Conservation (phyloP, 2,113 vertebrate species). For the Nibea albiflora region DNA sequence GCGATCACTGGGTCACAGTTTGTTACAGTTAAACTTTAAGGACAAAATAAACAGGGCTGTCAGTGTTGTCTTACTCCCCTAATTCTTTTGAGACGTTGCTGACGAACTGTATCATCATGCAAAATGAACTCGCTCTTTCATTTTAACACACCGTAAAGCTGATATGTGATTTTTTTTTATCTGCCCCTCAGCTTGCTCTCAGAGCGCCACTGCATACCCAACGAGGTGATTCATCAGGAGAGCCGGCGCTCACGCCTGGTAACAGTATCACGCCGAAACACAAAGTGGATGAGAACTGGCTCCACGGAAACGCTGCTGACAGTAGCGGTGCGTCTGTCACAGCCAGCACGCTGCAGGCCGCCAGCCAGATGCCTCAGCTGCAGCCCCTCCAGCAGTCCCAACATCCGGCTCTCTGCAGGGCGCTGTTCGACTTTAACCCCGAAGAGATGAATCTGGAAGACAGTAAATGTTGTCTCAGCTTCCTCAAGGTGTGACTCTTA, state of each 20-base stretch:
- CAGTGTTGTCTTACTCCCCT: background rate
- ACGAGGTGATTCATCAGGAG: conserved; percentile 83
- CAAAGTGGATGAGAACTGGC: conserved; percentile 88
- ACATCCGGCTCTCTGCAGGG: conserved; percentile 85
- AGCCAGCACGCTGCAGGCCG: conserved; percentile 81
- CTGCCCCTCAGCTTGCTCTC: conserved; percentile 83
- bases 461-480: conserved; percentile 84
- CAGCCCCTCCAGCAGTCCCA: conserved; percentile 71
- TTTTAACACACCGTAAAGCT: background rate
- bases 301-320: conserved; percentile 83
- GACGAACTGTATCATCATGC: background rate
- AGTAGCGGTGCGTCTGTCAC: conserved; percentile 81
- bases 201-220: conserved; percentile 83
- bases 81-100: background rate
- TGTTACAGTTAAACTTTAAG: conserved; percentile 45
- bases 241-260: conserved; percentile 85
- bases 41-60: conserved; percentile 5
- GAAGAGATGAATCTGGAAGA: conserved; percentile 83
- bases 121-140: background rate
- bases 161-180: conserved; percentile 11
- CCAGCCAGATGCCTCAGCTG: conserved; percentile 79
- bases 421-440: conserved; percentile 87
- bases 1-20: background rate
- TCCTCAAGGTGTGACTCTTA: conserved; percentile 85
- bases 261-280: conserved; percentile 84